Conservation (phyloP, 2,113 vertebrate species). For the Australoheros scitulus region DNA sequence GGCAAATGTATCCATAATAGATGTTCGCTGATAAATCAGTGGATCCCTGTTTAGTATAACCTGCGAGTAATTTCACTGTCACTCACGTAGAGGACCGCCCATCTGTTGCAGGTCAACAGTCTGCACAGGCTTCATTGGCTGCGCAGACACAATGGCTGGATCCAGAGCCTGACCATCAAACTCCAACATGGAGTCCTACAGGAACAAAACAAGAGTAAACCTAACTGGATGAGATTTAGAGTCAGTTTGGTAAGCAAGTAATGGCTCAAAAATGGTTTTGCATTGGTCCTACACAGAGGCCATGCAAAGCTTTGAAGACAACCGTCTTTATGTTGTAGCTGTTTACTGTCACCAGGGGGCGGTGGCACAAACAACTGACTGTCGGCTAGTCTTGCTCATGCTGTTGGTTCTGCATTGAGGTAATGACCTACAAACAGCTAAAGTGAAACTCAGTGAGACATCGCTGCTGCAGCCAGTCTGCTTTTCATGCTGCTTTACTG, state of each 20-base stretch:
- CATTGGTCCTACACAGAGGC: no score
- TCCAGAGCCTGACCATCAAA: constrained; percentile 96
- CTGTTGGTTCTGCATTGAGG: no score
- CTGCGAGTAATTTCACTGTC: not conserved
- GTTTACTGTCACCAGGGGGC: no score
- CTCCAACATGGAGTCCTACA: constrained; percentile 95
- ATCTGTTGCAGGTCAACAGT: constrained; percentile 91
- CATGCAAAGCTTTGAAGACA: no score
- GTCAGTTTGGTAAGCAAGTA: not conserved
- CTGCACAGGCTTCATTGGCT: constrained; percentile 93
- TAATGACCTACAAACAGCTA: no score
- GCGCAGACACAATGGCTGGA: constrained; percentile 97
- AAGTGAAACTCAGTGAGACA: no score
- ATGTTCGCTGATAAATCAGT: not conserved
- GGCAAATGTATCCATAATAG: not conserved
- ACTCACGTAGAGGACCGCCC: constrained; percentile 88
- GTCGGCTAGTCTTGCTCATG: no score
- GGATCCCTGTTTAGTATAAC: not conserved
- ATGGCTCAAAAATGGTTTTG: no score
- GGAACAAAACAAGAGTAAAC: not conserved
- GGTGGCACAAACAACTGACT: no score
- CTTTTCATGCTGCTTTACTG: no score
- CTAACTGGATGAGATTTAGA: not conserved
- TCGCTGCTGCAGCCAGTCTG: no score
- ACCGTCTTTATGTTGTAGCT: no score